Percentiles rank a stretch among this genome's conserved stretches.
Conservation (phyloP, 1,140 invertebrate species). For the Orussus abietinus region DNA sequence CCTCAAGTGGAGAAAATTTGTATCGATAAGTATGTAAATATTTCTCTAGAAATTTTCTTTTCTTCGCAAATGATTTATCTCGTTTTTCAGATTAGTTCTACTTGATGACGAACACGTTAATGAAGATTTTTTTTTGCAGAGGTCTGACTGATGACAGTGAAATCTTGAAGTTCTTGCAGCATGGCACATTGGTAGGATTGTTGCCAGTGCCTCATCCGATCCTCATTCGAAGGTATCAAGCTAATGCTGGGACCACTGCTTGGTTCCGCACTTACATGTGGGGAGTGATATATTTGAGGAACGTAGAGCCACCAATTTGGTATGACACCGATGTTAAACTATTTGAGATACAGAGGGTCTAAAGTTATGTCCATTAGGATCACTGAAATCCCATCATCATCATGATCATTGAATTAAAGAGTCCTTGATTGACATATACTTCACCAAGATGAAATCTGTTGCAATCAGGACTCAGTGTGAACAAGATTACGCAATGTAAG, state of each 20-base stretch:
- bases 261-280: slow-evolving; percentile 99
- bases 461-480: too few relatives aligned
- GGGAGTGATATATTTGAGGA: slow-evolving; percentile 97
- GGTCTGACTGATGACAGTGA: slow-evolving; percentile 99
- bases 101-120: slow-evolving; percentile 14
- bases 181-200: slow-evolving; percentile 95
- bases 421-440: too few relatives aligned
- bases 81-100: slow-evolving; percentile 12
- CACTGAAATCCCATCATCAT: too few relatives aligned
- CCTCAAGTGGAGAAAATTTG: slow-evolving; percentile 99
- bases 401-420: too few relatives aligned
- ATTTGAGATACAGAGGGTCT: slow-evolving; percentile 94
- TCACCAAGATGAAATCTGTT: too few relatives aligned
- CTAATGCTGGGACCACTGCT: slow-evolving; percentile 94
- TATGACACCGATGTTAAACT: slow-evolving; percentile 98
- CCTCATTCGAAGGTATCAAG: slow-evolving; percentile 97
- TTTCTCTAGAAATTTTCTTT: slow-evolving; percentile 11
- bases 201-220: slow-evolving; percentile 99
- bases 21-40: slow-evolving; percentile 74
- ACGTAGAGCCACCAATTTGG: slow-evolving; percentile 98
- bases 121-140: slow-evolving; percentile 56
- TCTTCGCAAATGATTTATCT: slow-evolving; percentile 9
- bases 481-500: too few relatives aligned
- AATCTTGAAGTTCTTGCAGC: slow-evolving; percentile 97
- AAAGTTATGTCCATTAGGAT: too few relatives aligned